Conservation (phyloP, 1,140 invertebrate species). For the Sminthurinus signatus region DNA sequence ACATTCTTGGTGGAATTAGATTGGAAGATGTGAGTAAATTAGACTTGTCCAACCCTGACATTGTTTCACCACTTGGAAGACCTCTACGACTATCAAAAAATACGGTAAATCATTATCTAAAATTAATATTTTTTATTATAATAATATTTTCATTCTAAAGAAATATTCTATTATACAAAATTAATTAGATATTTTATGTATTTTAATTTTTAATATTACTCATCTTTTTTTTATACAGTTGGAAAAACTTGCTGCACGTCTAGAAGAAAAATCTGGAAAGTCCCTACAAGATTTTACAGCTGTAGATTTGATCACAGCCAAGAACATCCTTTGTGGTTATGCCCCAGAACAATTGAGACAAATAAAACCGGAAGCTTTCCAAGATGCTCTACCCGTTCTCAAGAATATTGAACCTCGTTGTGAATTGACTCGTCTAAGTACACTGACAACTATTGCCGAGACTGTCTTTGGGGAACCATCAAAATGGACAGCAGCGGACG, state of each 20-base stretch:
- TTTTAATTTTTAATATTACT: background rate
- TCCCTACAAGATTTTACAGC: constrained; percentile 14
- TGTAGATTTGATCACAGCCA: constrained; percentile 18
- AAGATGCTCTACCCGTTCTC: constrained; percentile 30
- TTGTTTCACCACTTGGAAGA: constrained; percentile 27
- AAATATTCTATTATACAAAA: too few relatives aligned
- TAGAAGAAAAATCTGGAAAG: constrained; percentile 21
- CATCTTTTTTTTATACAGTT: too few relatives aligned
- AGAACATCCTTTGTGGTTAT: constrained; percentile 38
- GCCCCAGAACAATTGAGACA: background rate
- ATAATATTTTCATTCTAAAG: too few relatives aligned
- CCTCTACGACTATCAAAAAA: constrained; percentile 33
- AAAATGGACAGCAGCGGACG: constrained; percentile 33
- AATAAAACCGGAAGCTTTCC: constrained; percentile 8
- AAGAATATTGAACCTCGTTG: constrained; percentile 20
- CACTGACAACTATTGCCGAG: constrained; percentile 9
- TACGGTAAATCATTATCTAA: constrained; percentile 31
- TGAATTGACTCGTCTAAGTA: constrained; percentile 25
- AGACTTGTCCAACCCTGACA: constrained; percentile 24
- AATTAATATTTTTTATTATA: too few relatives aligned
- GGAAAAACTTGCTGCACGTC: constrained; percentile 28
- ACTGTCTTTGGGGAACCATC: constrained; percentile 22
- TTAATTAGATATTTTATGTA: background rate
- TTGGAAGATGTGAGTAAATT: constrained; percentile 23
- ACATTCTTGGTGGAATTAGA: constrained; percentile 32